phyloP scores from a whole-genome alignment of 2,797 vertebrate species.

The Cottoperca gobio region DNA sequence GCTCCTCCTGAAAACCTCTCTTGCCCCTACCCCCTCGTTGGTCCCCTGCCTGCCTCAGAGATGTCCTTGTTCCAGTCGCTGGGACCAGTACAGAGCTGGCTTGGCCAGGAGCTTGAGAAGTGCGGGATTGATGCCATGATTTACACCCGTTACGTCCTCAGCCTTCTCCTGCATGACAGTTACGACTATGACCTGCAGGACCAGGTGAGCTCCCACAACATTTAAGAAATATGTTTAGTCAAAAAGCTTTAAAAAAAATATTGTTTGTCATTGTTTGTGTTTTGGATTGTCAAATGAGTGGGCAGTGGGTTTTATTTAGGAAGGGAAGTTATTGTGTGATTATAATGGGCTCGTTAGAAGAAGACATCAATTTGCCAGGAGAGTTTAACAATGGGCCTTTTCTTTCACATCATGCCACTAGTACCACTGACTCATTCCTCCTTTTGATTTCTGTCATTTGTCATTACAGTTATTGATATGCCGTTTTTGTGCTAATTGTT shows the following conservation, averaged over 20 bases:
- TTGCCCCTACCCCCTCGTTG: constrained; percentile 86
- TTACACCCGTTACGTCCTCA: constrained; percentile 98
- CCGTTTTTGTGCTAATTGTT: neutral
- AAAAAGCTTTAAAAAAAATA: neutral
- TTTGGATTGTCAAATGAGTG: constrained; percentile 3
- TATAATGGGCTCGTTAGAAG: constrained; percentile 30
- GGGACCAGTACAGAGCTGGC: constrained; percentile 99
- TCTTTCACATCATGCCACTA: constrained; percentile 19
- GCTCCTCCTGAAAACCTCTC: constrained; percentile 94
- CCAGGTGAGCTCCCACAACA: constrained; percentile 88
- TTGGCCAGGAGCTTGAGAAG: constrained; percentile 99
- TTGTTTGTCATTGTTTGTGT: constrained; percentile 10
- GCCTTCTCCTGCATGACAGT: constrained; percentile 98
- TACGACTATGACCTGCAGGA: constrained; percentile 99
- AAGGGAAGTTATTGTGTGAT: constrained; percentile 24
- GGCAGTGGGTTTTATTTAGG: neutral
- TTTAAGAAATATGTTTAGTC: neutral
- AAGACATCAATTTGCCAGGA: constrained; percentile 34
- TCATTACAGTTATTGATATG: neutral
- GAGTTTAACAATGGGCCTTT: constrained; percentile 32
- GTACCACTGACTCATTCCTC: constrained; percentile 9
- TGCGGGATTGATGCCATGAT: constrained; percentile 99
- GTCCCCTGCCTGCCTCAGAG: constrained; percentile 90
- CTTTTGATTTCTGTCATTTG: constrained; percentile 1
- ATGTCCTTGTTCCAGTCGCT: constrained; percentile 99